These are phyloP conservation scores for Salarias fasciatus DNA, from an alignment of 2,797 vertebrate species.

Conservation along the genomic window DNA sequence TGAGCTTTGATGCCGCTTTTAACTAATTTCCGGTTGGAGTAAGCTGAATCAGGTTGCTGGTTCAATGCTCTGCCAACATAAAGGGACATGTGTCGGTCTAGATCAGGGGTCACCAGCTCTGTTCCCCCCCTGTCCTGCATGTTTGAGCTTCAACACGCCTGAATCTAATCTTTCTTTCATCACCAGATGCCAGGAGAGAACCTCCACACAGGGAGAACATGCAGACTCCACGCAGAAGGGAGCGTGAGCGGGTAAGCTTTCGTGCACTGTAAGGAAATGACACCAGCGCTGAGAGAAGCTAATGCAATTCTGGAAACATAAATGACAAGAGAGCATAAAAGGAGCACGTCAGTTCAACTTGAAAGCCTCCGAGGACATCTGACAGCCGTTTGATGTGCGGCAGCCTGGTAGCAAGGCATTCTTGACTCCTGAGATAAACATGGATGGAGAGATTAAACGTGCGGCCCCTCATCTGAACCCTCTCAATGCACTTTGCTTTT, in stretches of 20 bases:
- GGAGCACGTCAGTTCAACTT: constrained; percentile 67
- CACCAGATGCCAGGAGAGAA: no score
- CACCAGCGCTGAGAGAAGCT: constrained; percentile 40
- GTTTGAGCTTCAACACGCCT: no score
- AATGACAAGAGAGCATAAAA: constrained; percentile 75
- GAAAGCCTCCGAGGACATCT: constrained; percentile 84
- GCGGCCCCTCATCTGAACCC: constrained; percentile 58
- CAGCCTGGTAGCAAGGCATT: constrained; percentile 75
- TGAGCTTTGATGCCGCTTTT: not conserved
- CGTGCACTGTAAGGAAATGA: constrained; percentile 26
- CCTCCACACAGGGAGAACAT: no score
- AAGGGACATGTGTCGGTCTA: no score
- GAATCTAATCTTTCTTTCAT: no score
- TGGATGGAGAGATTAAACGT: constrained; percentile 86
- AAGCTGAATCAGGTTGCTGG: no score
- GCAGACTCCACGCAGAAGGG: no score
- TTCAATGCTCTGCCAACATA: no score
- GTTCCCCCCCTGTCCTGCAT: no score
- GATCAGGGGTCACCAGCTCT: no score
- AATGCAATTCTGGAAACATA: constrained; percentile 60
- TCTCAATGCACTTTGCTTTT: constrained; percentile 49
- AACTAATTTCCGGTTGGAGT: no score
- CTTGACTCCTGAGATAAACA: constrained; percentile 82
- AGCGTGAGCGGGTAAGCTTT: not conserved
- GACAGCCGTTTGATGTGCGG: constrained; percentile 84